Evolutionary conservation across 2,888 invertebrate genomes (phyloP).

Genomic region (Harmothoe impar): DNA sequence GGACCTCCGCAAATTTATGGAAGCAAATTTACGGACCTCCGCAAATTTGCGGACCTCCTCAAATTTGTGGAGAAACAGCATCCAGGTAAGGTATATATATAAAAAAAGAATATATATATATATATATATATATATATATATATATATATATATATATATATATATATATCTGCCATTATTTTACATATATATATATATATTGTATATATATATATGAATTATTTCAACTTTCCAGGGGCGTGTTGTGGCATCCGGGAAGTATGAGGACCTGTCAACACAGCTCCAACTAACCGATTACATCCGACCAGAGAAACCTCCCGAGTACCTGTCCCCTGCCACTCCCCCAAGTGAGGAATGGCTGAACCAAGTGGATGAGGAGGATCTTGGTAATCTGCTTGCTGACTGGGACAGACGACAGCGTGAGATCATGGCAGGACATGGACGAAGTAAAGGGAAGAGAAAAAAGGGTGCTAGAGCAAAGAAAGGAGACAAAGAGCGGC

Average conservation of each 20-base stretch:
- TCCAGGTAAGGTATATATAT: no score
- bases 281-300: conserved; percentile 13
- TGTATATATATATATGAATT: no score
- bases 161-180: no score
- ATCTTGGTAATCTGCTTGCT: background rate
- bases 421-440: conserved; percentile 28
- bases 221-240: conserved; percentile 49
- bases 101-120: no score
- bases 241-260: conserved; percentile 61
- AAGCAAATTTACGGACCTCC: no score
- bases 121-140: no score
- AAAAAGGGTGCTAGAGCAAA: conserved; percentile 65
- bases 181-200: no score
- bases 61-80: no score
- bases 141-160: no score
- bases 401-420: conserved; percentile 30
- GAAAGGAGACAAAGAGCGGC: conserved; percentile 26
- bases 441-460: conserved; percentile 1
- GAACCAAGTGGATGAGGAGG: background rate
- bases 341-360: background rate
- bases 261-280: conserved; percentile 86
- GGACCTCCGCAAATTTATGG: no score
- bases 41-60: no score
- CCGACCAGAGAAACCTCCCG: background rate
- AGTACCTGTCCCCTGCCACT: conserved; percentile 27